Conservation (phyloP, 2,113 vertebrate species). For the Oceanites oceanicus region DNA sequence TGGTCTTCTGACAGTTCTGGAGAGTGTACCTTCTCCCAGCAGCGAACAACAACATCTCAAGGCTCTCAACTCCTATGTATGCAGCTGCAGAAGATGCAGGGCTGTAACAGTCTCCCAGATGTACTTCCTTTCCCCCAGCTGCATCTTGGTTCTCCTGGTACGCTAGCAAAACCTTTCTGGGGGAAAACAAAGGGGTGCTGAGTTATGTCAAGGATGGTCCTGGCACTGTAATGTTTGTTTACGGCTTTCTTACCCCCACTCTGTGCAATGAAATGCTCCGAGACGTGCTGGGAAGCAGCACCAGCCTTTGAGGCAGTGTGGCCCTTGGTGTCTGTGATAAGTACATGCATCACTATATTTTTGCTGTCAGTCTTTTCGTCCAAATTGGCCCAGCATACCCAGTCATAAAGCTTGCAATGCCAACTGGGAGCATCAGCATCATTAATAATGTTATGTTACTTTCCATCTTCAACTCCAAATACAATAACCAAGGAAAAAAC, state of each 20-base stretch:
- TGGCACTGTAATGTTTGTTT: background rate
- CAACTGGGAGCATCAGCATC: background rate
- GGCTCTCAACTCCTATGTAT: background rate
- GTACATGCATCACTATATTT: background rate
- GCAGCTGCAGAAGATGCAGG: background rate
- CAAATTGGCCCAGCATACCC: background rate
- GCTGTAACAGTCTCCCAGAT: background rate
- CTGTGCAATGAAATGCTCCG: background rate
- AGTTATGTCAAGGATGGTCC: background rate
- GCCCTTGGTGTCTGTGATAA: background rate
- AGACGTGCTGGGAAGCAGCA: background rate
- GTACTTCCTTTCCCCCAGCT: background rate
- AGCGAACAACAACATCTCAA: background rate
- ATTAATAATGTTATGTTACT: background rate
- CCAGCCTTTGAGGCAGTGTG: background rate
- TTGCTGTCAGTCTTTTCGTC: background rate
- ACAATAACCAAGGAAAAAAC: background rate
- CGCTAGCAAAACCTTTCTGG: background rate
- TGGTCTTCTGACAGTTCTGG: background rate
- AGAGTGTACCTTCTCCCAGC: background rate
- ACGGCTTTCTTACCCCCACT: background rate
- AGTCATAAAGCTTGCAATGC: background rate
- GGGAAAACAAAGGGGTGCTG: background rate
- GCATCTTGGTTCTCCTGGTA: background rate
- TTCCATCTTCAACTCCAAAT: background rate